Evolutionary conservation across 1,140 invertebrate genomes (phyloP).

Genomic region (Macrosteles quadrilineatus): DNA sequence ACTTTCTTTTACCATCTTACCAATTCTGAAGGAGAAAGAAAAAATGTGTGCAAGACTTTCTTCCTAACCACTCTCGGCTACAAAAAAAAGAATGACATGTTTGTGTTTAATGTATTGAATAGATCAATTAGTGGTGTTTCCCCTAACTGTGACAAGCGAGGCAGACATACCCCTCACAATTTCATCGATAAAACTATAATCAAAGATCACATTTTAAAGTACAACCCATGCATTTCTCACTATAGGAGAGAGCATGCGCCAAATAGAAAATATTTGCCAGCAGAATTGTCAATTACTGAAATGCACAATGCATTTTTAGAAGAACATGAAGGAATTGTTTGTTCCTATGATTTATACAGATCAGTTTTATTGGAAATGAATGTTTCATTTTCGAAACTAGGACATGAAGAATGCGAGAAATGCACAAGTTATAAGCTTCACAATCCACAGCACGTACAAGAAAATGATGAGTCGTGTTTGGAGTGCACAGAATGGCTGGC

Average conservation of each 20-base stretch:
- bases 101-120: constrained; percentile 26
- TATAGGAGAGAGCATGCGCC: constrained; percentile 40
- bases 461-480: constrained; percentile 24
- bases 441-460: constrained; percentile 26
- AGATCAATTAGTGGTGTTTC: constrained; percentile 2
- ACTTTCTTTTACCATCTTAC: constrained; percentile 14
- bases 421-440: constrained; percentile 32
- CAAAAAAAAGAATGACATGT: constrained; percentile 21
- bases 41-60: constrained; percentile 30
- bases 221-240: constrained; percentile 37
- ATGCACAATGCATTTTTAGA: constrained; percentile 39
- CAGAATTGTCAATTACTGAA: constrained; percentile 32
- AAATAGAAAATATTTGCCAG: constrained; percentile 36
- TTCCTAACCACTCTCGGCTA: constrained; percentile 30
- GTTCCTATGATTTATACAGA: constrained; percentile 38
- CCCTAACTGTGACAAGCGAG: constrained; percentile 21
- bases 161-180: constrained; percentile 17
- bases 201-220: constrained; percentile 34
- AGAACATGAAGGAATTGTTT: constrained; percentile 27
- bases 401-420: constrained; percentile 37
- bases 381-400: constrained; percentile 35
- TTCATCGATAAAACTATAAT: constrained; percentile 10
- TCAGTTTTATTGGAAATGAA: constrained; percentile 28
- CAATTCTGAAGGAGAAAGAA: neutral
- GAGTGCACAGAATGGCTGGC: constrained; percentile 5